These are phyloP conservation scores for Ursus arctos DNA, from an alignment of 2,113 vertebrate genomes.

Conservation along the genomic window DNA sequence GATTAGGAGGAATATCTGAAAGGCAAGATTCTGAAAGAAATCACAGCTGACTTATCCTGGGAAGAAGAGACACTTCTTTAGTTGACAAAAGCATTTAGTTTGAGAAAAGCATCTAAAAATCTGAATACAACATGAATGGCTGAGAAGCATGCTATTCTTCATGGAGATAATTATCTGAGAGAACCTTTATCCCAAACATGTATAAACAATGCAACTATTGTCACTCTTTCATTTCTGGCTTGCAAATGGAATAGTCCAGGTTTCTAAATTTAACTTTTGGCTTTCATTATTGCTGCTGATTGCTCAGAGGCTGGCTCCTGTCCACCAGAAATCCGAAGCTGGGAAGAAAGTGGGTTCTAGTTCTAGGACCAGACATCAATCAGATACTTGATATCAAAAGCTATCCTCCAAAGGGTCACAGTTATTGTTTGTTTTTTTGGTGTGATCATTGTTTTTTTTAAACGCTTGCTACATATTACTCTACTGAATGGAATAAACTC, in stretches of 20 bases:
- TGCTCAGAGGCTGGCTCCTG: not conserved
- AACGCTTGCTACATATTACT: not conserved
- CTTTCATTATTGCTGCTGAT: not conserved
- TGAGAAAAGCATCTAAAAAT: not conserved
- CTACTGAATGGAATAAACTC: conserved; percentile 74
- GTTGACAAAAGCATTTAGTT: not conserved
- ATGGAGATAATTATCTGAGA: not conserved
- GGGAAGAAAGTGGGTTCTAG: not conserved
- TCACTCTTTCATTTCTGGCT: not conserved
- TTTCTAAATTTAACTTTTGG: not conserved
- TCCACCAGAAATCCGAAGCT: not conserved
- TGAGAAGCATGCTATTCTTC: not conserved
- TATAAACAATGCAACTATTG: not conserved
- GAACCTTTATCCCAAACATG: not conserved
- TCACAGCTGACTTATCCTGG: not conserved
- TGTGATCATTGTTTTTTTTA: too few species aligned
- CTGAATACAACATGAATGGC: not conserved
- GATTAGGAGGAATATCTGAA: not conserved
- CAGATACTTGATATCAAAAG: not conserved
- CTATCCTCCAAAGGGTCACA: not conserved
- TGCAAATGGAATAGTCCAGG: not conserved
- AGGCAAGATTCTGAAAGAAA: not conserved
- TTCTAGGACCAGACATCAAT: not conserved
- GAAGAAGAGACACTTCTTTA: not conserved
- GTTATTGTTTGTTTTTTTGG: not conserved